Percentiles rank a stretch among this genome's conserved stretches.
These are phyloP conservation scores for Dioctria linearis DNA, from an alignment of 2,888 invertebrate species.

Conservation along the genomic window DNA sequence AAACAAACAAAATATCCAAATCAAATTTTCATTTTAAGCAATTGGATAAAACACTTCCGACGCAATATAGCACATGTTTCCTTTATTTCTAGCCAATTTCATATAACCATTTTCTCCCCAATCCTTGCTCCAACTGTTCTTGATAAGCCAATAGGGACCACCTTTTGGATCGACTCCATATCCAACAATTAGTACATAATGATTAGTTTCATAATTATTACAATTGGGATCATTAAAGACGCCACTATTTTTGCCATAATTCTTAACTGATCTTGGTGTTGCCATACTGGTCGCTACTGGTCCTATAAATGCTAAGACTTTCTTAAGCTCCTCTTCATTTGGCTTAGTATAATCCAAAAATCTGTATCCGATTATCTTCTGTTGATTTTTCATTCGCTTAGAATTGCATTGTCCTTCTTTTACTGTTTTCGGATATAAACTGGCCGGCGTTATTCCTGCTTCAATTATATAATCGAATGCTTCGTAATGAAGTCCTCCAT, in stretches of 20 bases:
- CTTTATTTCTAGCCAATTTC: slow-evolving; percentile 83
- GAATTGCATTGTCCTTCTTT: neutral
- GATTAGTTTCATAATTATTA: slow-evolving; percentile 1
- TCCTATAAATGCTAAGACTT: slow-evolving; percentile 52
- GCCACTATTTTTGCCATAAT: slow-evolving; percentile 34
- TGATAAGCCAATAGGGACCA: slow-evolving; percentile 55
- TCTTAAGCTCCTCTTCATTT: slow-evolving; percentile 51
- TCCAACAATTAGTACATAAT: slow-evolving; percentile 35
- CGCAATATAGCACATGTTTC: slow-evolving; percentile 88
- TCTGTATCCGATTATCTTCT: neutral
- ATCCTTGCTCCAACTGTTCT: slow-evolving; percentile 78
- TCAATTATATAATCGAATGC: slow-evolving; percentile 38
- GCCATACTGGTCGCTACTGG: slow-evolving; percentile 49
- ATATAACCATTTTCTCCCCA: slow-evolving; percentile 77
- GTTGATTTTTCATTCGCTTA: neutral
- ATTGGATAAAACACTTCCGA: slow-evolving; percentile 84
- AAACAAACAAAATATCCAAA: too few species aligned
- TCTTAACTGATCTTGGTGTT: slow-evolving; percentile 14
- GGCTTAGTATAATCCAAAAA: neutral
- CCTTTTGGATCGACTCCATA: slow-evolving; percentile 52
- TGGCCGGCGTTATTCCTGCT: slow-evolving; percentile 1
- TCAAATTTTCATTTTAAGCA: slow-evolving; percentile 72
- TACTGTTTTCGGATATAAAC: neutral
- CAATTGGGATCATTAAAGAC: slow-evolving; percentile 47
- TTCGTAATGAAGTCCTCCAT: slow-evolving; percentile 15